These are phyloP conservation scores for Conchocele bisecta DNA, from an alignment of 2,888 invertebrate genomes.

Conservation along the genomic window DNA sequence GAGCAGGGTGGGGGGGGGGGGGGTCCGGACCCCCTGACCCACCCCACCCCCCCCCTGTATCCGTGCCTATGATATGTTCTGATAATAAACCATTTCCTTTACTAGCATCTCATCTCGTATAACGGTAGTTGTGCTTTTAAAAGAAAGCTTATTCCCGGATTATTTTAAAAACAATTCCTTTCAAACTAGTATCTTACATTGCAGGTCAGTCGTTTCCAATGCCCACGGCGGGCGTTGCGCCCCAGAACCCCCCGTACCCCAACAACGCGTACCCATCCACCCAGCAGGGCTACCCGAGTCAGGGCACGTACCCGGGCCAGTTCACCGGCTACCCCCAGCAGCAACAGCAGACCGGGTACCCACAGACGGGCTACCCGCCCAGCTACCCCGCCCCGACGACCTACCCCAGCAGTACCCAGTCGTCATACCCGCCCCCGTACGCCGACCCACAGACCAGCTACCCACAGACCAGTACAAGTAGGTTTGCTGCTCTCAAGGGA, in stretches of 20 bases:
- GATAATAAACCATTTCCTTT: too few relatives aligned
- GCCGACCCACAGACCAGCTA: slow-evolving; percentile 14
- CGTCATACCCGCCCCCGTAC: slow-evolving; percentile 33
- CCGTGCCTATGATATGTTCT: too few relatives aligned
- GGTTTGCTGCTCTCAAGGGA: too few relatives aligned
- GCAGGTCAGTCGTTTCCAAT: slow-evolving; percentile 55
- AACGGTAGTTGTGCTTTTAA: too few relatives aligned
- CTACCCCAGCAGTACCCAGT: slow-evolving; percentile 26
- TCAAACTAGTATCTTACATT: too few relatives aligned
- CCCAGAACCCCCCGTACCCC: slow-evolving; percentile 61
- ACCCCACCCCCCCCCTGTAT: too few relatives aligned
- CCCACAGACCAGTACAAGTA: slow-evolving; percentile 26
- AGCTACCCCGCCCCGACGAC: slow-evolving; percentile 61
- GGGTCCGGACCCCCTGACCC: too few relatives aligned
- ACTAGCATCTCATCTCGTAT: too few relatives aligned
- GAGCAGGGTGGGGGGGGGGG: too few relatives aligned
- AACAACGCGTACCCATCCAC: slow-evolving; percentile 62
- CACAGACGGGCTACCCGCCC: slow-evolving; percentile 69
- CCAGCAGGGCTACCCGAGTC: slow-evolving; percentile 2
- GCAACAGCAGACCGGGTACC: slow-evolving; percentile 61
- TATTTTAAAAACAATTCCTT: too few relatives aligned
- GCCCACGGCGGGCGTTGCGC: slow-evolving; percentile 59
- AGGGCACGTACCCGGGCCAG: slow-evolving; percentile 42
- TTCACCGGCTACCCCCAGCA: slow-evolving; percentile 47
- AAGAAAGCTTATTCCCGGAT: too few relatives aligned